Evolutionary conservation across 2,113 vertebrate species (phyloP).

Genomic region (Microcebus ravelobensis): DNA sequence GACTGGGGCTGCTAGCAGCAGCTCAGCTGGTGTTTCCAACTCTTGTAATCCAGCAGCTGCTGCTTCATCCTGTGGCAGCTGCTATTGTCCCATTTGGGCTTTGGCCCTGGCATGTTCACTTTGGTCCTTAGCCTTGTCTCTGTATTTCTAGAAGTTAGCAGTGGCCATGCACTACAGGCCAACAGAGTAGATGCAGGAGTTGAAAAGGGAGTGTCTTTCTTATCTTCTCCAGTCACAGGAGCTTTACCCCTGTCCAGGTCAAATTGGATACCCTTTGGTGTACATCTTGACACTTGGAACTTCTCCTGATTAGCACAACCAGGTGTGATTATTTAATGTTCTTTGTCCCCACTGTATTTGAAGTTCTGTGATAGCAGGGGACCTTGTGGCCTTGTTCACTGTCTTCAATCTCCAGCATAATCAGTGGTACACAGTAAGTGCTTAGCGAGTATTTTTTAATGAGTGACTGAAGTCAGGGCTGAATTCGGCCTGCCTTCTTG

Average conservation of each 20-base stretch:
- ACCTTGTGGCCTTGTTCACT: background rate
- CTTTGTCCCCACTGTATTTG: background rate
- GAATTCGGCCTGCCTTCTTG: background rate
- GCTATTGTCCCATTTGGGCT: background rate
- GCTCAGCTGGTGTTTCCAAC: background rate
- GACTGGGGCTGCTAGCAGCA: background rate
- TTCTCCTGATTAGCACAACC: background rate
- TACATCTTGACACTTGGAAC: background rate
- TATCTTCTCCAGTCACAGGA: background rate
- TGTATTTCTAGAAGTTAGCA: background rate
- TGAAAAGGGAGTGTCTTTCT: background rate
- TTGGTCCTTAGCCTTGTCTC: background rate
- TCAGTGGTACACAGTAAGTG: background rate
- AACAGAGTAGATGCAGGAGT: background rate
- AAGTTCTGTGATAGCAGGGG: background rate
- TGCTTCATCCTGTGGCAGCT: background rate
- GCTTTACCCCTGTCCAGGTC: background rate
- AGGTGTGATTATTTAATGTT: background rate
- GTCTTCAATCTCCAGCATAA: background rate
- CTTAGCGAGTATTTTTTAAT: background rate
- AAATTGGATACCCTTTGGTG: background rate
- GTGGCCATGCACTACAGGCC: background rate
- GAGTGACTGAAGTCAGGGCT: background rate
- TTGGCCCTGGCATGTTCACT: background rate
- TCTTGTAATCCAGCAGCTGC: background rate